These are phyloP conservation scores for Hemistola chrysoprasaria DNA, from an alignment of 2,888 invertebrate species.

Conservation along the genomic window DNA sequence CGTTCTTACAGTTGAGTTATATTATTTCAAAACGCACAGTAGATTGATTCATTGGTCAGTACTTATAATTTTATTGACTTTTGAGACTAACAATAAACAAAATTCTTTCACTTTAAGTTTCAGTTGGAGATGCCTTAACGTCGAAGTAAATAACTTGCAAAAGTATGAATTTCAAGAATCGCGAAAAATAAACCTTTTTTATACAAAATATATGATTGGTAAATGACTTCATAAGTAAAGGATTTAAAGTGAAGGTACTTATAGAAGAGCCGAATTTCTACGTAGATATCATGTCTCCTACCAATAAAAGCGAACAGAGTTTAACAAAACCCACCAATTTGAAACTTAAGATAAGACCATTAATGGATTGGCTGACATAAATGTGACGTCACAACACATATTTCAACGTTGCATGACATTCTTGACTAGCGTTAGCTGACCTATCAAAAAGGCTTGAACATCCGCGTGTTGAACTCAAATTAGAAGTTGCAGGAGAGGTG, in stretches of 20 bases:
- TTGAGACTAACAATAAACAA: too few species aligned
- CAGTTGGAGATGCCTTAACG: too few species aligned
- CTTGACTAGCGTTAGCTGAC: conserved; percentile 42
- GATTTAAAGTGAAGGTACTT: conserved; percentile 1
- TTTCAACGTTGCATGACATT: conserved; percentile 73
- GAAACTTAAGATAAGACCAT: conserved; percentile 77
- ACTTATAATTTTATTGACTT: too few species aligned
- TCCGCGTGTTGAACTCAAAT: conserved; percentile 1
- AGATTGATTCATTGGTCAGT: too few species aligned
- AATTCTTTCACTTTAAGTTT: too few species aligned
- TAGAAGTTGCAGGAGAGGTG: conserved; percentile 9
- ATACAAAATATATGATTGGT: too few species aligned
- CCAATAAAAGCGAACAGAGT: conserved; percentile 58
- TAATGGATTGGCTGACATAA: conserved; percentile 81
- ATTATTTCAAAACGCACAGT: too few species aligned
- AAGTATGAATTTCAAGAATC: too few species aligned
- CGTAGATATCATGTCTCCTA: conserved; percentile 56
- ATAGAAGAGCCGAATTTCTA: conserved; percentile 1
- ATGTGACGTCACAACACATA: conserved; percentile 80
- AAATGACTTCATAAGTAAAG: too few species aligned
- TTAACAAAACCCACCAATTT: conserved; percentile 69
- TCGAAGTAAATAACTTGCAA: too few species aligned
- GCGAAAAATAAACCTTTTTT: too few species aligned
- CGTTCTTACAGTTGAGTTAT: too few species aligned
- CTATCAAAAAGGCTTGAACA: conserved; percentile 17